A percentile compares a stretch with the other conserved stretches of the same genome.
Conservation (phyloP, 2,113 vertebrate genomes). For the Phocoena phocoena region DNA sequence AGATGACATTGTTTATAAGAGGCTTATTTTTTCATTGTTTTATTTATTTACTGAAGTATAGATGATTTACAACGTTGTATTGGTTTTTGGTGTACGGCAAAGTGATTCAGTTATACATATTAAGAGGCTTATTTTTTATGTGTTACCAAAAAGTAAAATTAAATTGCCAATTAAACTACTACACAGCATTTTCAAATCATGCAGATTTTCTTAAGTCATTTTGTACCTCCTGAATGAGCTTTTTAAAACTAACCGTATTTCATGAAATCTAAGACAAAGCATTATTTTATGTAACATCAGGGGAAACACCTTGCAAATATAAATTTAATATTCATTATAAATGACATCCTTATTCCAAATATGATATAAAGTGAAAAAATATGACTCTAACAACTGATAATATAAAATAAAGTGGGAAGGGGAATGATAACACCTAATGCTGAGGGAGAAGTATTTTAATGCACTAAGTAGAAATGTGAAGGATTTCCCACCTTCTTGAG, state of each 20-base stretch:
- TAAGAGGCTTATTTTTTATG: neutral
- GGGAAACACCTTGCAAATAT: neutral
- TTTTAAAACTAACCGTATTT: neutral
- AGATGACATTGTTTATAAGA: neutral
- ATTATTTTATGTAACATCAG: neutral
- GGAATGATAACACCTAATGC: neutral
- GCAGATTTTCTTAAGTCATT: neutral
- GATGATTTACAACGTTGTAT: neutral
- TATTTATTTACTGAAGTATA: neutral
- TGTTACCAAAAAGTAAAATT: neutral
- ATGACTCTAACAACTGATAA: neutral
- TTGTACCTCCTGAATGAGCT: neutral
- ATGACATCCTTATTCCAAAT: neutral
- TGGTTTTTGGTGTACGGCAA: neutral
- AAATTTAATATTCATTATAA: neutral
- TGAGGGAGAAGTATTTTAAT: neutral
- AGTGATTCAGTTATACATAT: neutral
- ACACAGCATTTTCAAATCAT: neutral
- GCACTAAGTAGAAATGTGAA: neutral
- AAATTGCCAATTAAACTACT: neutral
- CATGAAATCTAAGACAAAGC: neutral
- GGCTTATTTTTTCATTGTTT: neutral
- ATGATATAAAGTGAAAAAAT: neutral
- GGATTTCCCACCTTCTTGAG: neutral
- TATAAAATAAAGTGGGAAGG: neutral